Base-by-base conservation (phyloP, 2,888 invertebrate species). In the Torymus texanus region DNA sequence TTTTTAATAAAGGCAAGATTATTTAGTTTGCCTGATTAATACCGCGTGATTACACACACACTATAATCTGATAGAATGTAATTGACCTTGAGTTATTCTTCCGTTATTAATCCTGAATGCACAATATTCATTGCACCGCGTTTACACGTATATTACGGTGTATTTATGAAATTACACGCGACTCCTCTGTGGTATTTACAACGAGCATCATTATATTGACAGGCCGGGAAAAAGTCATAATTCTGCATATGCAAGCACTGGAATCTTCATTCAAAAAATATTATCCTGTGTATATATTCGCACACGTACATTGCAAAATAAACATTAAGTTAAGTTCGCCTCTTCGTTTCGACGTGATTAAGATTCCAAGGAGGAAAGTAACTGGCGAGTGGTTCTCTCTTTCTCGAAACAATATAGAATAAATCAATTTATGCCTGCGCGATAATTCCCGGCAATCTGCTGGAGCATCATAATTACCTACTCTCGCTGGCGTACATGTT, bases 31-130 rank as follows among this genome's bases (percentile, higher is more conserved):
- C 16, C 24, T 50, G 50, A 71, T 71, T 71, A 71, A 58, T 71
- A 61, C 14, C 59, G 51, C 10, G 11, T 21, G 18, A 61, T 59
- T 50, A 21, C 59, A 61, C 61, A 18, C 12, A 21, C 50, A 29
- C 14, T 8, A 5, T 41, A 41, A 41, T 41, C 41, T 41, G 61
- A 72, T 73, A 73, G 55, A 55, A 63, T 14, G 62, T 63, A 73
- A 73, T 73, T 63, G 73, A 55, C 63, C 16, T 16, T 63, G 55
- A 73, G 53, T 18, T 62, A 62, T 72, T 72, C 16, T 51, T 50
- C 41, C 41, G 18, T 18, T 18, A 70, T 56, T 24, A 24, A 16
- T 59, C n/a, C 24, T 62, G 13, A 16, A 66, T 66, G n/a, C 62
- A 51, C 66, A 41, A 41, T 41, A 41, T 41, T 41, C 8, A 29